Evolutionary conservation across 1,140 invertebrate genomes (phyloP).

Genomic region (Zelostemma sp.): DNA sequence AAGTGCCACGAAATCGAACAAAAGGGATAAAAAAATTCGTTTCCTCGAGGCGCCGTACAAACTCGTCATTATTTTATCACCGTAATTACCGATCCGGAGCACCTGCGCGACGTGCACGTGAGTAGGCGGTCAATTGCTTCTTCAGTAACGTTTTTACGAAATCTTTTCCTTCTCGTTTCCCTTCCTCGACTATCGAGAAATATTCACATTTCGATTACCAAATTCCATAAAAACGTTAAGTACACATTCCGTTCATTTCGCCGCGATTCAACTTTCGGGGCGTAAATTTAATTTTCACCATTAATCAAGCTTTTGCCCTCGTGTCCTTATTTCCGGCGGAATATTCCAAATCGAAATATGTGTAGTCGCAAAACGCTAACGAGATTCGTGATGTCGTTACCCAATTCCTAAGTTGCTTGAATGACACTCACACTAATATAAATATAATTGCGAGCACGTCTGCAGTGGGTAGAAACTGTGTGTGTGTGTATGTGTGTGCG

Average conservation of each 20-base stretch:
- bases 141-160: not conserved
- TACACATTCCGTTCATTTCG: no score
- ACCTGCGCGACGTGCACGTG: conserved; percentile 17
- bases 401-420: no score
- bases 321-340: no score
- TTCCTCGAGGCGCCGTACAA: conserved; percentile 16
- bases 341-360: no score
- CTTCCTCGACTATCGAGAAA: no score
- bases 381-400: no score
- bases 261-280: no score
- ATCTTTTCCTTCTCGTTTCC: not conserved
- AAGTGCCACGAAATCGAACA: conserved; percentile 23
- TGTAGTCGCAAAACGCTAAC: no score
- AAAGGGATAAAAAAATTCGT: conserved; percentile 21
- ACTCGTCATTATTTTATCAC: conserved; percentile 46
- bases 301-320: no score
- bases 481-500: not conserved
- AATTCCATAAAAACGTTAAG: no score
- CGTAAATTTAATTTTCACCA: no score
- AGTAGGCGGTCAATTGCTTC: conserved; percentile 3
- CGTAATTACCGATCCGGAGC: conserved; percentile 32
- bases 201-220: no score
- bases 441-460: not conserved
- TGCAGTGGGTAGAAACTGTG: not conserved
- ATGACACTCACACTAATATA: not conserved